Conservation (phyloP, 2,888 invertebrate genomes). For the Pedicia rivosa region DNA sequence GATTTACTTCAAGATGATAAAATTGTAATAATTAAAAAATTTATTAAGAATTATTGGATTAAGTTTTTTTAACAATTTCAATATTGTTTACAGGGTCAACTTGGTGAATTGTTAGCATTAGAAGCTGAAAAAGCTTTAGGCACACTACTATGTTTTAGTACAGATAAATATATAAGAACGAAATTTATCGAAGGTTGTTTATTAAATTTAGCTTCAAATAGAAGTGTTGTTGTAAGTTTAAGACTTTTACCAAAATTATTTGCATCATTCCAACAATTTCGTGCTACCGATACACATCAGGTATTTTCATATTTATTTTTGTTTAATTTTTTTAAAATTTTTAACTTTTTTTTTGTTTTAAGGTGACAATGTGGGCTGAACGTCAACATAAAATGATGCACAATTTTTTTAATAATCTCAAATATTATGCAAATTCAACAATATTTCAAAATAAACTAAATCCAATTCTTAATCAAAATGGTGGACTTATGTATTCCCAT, state of each 20-base stretch:
- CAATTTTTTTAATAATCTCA: constrained; percentile 76
- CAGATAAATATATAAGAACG: constrained; percentile 75
- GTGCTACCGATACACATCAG: constrained; percentile 73
- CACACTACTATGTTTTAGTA: constrained; percentile 76
- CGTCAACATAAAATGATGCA: constrained; percentile 85
- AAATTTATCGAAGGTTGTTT: constrained; percentile 92
- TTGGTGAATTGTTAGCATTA: constrained; percentile 80
- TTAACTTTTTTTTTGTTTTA: background rate
- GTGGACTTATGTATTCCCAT: constrained; percentile 44
- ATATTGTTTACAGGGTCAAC: constrained; percentile 42
- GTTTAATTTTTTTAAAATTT: background rate
- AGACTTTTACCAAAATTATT: constrained; percentile 78
- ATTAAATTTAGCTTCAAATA: constrained; percentile 73
- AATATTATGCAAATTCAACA: constrained; percentile 45
- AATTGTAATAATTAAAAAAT: constrained; percentile 33
- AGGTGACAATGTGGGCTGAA: constrained; percentile 84
- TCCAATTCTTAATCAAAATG: constrained; percentile 21
- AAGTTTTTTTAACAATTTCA: constrained; percentile 10
- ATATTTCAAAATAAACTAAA: constrained; percentile 17
- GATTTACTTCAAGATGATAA: constrained; percentile 84
- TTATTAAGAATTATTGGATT: background rate
- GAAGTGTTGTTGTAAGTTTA: constrained; percentile 80
- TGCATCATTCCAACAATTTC: constrained; percentile 79
- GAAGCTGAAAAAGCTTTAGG: constrained; percentile 89
- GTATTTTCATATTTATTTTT: constrained; percentile 23